Base-by-base conservation (phyloP, 2,888 invertebrate species). In the Ophion obscuratus region DNA sequence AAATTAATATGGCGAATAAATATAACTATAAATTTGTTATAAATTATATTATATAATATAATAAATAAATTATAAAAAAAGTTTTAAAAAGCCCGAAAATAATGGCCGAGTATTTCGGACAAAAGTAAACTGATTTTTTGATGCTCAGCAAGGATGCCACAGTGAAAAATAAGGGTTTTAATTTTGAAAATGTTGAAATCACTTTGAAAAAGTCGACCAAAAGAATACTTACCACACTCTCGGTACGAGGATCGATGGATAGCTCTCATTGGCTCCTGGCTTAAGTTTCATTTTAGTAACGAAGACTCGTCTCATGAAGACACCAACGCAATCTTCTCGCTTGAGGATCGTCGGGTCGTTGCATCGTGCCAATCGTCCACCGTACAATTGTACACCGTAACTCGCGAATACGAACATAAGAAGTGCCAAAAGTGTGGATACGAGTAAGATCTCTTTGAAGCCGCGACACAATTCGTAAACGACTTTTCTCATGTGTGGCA, bases 331-430 rank as follows among this genome's bases (percentile, higher is more conserved):
- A 89, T 99, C 96, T 91, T 97, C 97, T 87, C 99, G 96, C 44
- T 95, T 95, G 0, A 95, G 94, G 88, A 99, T 97, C 0, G 96
- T 97, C 0, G 98, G 99, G 94, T 99, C 99, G 94, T 99, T 99
- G 94, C 99, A 99, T 40, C 99, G 96, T 0, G 99, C 99, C 91
- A 99, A 95, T 92, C 98, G 96, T 3, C 99, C 99, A 1, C 99
- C 99, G 92, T 99, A 99, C 76, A 99, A 95, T 93, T 99, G 99
- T 0, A 99, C 99, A 0, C 99, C 99, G 92, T 99, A 99, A 92
- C 98, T 99, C 71, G 99, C 99, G 94, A 99, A 99, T 40, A 99
- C 98, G 94, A 99, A 99, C 98, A 99, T 99, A 89, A 99, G 95
- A 53, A 99, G 96, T 89, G 99, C 99, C 88, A 99, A 95, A 77